These are phyloP conservation scores for Pristionchus fissidentatus DNA, from an alignment of 2,888 invertebrate species.

Conservation along the genomic window DNA sequence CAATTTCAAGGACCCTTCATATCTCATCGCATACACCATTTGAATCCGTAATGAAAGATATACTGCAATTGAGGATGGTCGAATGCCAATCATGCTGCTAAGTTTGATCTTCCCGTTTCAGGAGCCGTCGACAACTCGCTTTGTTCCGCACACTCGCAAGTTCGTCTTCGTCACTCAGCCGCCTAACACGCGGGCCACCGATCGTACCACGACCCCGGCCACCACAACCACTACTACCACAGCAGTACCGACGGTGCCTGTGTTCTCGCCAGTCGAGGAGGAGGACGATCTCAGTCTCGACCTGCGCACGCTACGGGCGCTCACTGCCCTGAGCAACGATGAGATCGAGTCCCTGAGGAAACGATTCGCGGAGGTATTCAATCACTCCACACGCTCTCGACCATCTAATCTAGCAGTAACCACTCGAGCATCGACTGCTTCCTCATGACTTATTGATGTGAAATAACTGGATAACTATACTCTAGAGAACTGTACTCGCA, in stretches of 20 bases:
- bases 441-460: too few species aligned
- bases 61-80: too few species aligned
- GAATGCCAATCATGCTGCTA: too few species aligned
- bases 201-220: not conserved
- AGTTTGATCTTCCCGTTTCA: not conserved
- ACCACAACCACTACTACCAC: not conserved
- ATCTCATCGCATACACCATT: too few species aligned
- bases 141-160: not conserved
- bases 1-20: too few species aligned
- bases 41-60: too few species aligned
- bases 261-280: not conserved
- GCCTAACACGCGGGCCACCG: not conserved
- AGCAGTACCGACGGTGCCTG: not conserved
- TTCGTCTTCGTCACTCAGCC: constrained; percentile 40
- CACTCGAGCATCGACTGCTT: too few species aligned
- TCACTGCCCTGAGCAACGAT: constrained; percentile 32
- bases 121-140: not conserved
- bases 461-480: too few species aligned
- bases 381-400: too few species aligned
- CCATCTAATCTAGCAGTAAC: too few species aligned
- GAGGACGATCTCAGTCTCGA: constrained; percentile 12
- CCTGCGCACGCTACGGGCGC: constrained; percentile 32
- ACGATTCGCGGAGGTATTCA: constrained; percentile 33
- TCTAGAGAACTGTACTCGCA: too few species aligned
- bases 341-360: constrained; percentile 23